Conservation (phyloP, 2,113 vertebrate species). For the Accipiter cooperii region DNA sequence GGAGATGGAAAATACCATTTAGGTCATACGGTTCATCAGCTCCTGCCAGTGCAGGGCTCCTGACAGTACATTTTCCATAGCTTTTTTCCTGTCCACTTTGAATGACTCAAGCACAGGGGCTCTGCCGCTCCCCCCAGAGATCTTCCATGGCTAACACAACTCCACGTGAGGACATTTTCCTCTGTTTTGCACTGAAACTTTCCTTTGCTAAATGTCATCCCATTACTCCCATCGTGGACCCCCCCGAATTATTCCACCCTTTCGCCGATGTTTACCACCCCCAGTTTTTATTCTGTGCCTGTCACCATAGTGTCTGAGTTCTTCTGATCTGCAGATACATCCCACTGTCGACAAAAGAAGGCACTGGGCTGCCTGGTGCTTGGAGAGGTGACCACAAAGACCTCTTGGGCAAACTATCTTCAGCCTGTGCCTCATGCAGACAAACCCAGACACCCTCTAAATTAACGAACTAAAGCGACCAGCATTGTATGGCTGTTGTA, state of each 20-base stretch:
- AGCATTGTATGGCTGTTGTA: fast-evolving
- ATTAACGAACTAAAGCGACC: fast-evolving
- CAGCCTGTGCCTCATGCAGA: neutral
- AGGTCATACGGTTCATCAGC: neutral
- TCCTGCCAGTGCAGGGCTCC: neutral
- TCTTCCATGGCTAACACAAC: neutral
- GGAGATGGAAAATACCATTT: neutral
- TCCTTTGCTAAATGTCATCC: neutral
- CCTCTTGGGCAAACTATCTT: neutral
- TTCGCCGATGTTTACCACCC: neutral
- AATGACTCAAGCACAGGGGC: neutral
- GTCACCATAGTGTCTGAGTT: neutral
- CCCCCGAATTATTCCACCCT: neutral
- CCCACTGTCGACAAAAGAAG: fast-evolving
- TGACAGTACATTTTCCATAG: neutral
- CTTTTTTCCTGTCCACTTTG: neutral
- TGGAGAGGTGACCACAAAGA: neutral
- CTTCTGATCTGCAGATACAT: neutral
- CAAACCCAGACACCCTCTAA: neutral
- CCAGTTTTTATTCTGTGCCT: neutral
- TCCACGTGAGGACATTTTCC: neutral
- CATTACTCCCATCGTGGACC: neutral
- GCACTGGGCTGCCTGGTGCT: neutral
- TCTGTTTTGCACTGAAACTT: neutral
- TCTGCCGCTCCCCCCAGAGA: neutral